These are phyloP conservation scores for Malacosoma neustria DNA, from an alignment of 2,888 invertebrate genomes.

Conservation along the genomic window DNA sequence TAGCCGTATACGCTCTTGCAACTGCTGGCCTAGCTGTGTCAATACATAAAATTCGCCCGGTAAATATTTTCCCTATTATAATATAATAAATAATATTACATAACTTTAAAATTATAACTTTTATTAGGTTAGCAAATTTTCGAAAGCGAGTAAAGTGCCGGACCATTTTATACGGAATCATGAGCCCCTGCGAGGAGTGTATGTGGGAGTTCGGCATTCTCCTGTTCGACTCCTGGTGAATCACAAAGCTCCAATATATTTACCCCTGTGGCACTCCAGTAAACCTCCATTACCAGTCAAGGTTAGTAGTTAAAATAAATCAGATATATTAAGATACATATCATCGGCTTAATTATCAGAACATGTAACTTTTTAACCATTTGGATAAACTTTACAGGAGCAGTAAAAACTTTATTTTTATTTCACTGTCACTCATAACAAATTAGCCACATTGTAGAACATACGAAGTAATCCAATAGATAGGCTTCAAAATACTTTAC, in stretches of 20 bases:
- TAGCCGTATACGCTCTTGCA: slow-evolving; percentile 75
- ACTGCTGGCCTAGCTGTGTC: slow-evolving; percentile 71
- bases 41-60: slow-evolving; percentile 76
- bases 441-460: too few relatives aligned
- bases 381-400: too few relatives aligned
- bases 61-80: slow-evolving; percentile 36
- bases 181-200: slow-evolving; percentile 65
- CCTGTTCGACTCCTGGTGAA: slow-evolving; percentile 65
- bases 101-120: slow-evolving; percentile 32
- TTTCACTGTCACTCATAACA: too few relatives aligned
- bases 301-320: too few relatives aligned
- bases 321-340: too few relatives aligned
- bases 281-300: slow-evolving; percentile 69
- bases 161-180: slow-evolving; percentile 69
- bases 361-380: too few relatives aligned
- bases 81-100: slow-evolving; percentile 37
- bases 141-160: slow-evolving; percentile 73
- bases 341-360: too few relatives aligned
- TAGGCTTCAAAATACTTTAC: too few relatives aligned
- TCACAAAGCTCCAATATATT: slow-evolving; percentile 71
- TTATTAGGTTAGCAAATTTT: slow-evolving; percentile 76
- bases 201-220: slow-evolving; percentile 67
- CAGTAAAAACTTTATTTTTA: too few relatives aligned
- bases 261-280: slow-evolving; percentile 67
- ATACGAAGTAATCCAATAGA: too few relatives aligned